Conservation (phyloP, 2,113 vertebrate genomes). For the Bos javanicus region DNA sequence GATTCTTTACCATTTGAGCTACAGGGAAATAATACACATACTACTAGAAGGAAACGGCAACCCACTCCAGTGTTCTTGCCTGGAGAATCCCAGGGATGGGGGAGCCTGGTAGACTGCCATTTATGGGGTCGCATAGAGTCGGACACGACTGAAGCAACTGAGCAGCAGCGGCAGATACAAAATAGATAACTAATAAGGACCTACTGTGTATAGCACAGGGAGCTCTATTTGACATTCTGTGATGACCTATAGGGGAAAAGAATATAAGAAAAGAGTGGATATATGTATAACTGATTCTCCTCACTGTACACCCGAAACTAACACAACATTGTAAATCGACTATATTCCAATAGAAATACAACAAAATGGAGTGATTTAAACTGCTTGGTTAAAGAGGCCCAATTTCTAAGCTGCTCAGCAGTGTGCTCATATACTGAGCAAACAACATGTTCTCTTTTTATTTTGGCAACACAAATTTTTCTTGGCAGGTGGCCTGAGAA, state of each 20-base stretch:
- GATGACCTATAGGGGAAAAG: background rate
- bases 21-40: background rate
- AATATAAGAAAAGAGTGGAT: background rate
- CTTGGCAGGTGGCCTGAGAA: background rate
- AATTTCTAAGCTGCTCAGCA: background rate
- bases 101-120: no score
- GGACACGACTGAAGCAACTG: no score
- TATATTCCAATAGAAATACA: background rate
- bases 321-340: background rate
- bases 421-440: background rate
- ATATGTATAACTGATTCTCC: background rate
- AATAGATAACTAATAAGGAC: background rate
- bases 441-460: conserved; percentile 2
- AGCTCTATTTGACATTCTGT: background rate
- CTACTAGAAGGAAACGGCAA: background rate
- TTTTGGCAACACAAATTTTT: conserved; percentile 23
- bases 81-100: no score
- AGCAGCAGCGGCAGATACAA: background rate
- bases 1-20: background rate
- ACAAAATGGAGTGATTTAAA: background rate
- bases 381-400: background rate
- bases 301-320: background rate
- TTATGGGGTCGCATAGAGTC: no score
- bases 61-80: no score
- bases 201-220: background rate